A percentile compares a stretch with the other conserved stretches of the same genome.
These are phyloP conservation scores for Villa cingulata DNA, from an alignment of 2,888 invertebrate species.

Conservation along the genomic window DNA sequence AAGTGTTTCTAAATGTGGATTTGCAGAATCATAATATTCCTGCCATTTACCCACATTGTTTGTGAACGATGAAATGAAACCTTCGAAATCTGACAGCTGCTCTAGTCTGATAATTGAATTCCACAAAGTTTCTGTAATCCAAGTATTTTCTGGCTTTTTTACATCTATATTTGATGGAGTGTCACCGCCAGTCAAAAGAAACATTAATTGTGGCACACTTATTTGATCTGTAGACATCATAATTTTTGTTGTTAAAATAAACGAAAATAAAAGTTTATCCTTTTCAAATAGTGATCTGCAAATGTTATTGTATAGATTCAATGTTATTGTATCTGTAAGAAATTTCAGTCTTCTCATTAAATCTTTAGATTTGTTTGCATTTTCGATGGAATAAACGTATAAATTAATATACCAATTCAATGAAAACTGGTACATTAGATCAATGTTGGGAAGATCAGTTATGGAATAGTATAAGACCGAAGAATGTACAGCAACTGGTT, in stretches of 20 bases:
- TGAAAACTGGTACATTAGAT: conserved; percentile 94
- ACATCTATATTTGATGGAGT: background rate
- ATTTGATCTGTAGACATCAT: conserved; percentile 47
- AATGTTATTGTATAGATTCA: conserved; percentile 70
- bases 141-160: conserved; percentile 60
- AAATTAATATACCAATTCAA: conserved; percentile 82
- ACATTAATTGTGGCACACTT: conserved; percentile 54
- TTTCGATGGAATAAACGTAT: conserved; percentile 34
- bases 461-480: conserved; percentile 81
- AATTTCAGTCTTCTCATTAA: conserved; percentile 60
- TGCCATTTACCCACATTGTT: conserved; percentile 42
- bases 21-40: conserved; percentile 49
- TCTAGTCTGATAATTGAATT: conserved; percentile 61
- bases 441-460: conserved; percentile 71
- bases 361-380: conserved; percentile 44
- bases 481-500: conserved; percentile 74
- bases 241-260: conserved; percentile 56
- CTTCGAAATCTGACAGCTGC: conserved; percentile 45
- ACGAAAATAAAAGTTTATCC: conserved; percentile 76
- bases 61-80: conserved; percentile 49
- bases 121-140: conserved; percentile 74
- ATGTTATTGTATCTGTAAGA: conserved; percentile 69
- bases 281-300: conserved; percentile 81
- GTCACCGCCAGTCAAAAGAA: conserved; percentile 59
- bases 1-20: conserved; percentile 52